Conservation (phyloP, 2,113 vertebrate species). For the Phycodurus eques region DNA sequence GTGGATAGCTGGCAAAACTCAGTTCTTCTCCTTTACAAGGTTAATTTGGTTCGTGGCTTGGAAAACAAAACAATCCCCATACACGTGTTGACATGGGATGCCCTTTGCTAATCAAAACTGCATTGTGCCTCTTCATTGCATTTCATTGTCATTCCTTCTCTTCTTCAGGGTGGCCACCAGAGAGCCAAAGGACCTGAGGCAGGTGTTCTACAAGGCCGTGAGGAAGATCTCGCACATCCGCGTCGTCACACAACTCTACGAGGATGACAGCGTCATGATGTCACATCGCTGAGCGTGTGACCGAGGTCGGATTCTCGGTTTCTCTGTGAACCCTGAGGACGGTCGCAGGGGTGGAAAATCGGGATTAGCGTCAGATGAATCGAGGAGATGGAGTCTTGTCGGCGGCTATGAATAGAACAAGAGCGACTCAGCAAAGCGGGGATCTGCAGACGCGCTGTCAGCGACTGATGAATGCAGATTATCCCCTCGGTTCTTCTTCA, state of each 20-base stretch:
- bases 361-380: slow-evolving; percentile 1
- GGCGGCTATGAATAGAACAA: slow-evolving; percentile 24
- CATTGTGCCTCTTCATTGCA: not conserved
- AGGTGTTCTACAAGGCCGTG: slow-evolving; percentile 65
- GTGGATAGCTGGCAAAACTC: slow-evolving; percentile 62
- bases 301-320: not conserved
- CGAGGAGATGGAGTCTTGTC: slow-evolving; percentile 14
- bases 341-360: slow-evolving; percentile 7
- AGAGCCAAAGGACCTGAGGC: slow-evolving; percentile 49
- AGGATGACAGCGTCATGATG: slow-evolving; percentile 64
- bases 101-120: not conserved
- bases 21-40: slow-evolving; percentile 75
- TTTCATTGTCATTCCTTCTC: not conserved
- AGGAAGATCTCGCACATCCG: slow-evolving; percentile 65
- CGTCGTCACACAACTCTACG: slow-evolving; percentile 53
- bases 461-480: slow-evolving; percentile 30
- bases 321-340: not conserved
- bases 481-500: slow-evolving; percentile 23
- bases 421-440: slow-evolving; percentile 49
- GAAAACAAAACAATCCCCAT: not conserved
- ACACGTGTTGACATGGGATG: not conserved
- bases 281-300: slow-evolving; percentile 51
- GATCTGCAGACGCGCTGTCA: slow-evolving; percentile 37
- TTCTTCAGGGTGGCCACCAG: not conserved
- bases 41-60: slow-evolving; percentile 3